These are phyloP conservation scores for Stomatorhinus walkeri DNA, from an alignment of 2,797 vertebrate genomes.

Conservation along the genomic window DNA sequence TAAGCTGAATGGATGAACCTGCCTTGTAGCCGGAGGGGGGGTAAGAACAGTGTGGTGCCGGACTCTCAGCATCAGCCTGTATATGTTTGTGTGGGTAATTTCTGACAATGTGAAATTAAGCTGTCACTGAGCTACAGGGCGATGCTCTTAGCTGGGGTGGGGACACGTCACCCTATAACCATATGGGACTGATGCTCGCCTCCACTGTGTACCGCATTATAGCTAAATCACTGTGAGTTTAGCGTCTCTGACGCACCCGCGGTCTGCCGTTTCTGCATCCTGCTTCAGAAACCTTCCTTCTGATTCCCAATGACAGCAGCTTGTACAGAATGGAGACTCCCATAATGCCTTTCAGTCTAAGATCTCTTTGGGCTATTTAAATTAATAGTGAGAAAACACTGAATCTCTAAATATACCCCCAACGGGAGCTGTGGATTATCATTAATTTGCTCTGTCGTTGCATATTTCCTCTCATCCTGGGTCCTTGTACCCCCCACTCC, in stretches of 20 bases:
- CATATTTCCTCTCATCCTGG: neutral
- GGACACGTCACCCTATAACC: neutral
- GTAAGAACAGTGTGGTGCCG: neutral
- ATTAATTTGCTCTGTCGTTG: neutral
- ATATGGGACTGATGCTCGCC: neutral
- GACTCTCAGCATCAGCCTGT: conserved; percentile 35
- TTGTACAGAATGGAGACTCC: neutral
- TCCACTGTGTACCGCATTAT: neutral
- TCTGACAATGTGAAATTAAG: conserved; percentile 55
- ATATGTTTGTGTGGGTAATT: conserved; percentile 41
- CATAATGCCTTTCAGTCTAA: neutral
- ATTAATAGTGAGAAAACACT: neutral
- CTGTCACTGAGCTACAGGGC: conserved; percentile 44
- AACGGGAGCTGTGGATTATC: neutral
- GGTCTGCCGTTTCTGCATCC: conserved; percentile 24
- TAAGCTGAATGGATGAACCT: neutral
- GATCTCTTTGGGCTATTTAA: neutral
- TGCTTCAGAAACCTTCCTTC: conserved; percentile 22
- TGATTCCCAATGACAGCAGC: neutral
- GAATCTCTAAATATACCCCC: neutral
- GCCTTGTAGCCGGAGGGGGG: neutral
- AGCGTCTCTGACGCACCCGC: neutral
- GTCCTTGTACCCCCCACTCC: conserved; percentile 15
- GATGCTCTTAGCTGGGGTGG: neutral
- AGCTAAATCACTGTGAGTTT: neutral